Base-by-base conservation (phyloP, 2,113 vertebrate genomes). In the Candoia aspera region DNA sequence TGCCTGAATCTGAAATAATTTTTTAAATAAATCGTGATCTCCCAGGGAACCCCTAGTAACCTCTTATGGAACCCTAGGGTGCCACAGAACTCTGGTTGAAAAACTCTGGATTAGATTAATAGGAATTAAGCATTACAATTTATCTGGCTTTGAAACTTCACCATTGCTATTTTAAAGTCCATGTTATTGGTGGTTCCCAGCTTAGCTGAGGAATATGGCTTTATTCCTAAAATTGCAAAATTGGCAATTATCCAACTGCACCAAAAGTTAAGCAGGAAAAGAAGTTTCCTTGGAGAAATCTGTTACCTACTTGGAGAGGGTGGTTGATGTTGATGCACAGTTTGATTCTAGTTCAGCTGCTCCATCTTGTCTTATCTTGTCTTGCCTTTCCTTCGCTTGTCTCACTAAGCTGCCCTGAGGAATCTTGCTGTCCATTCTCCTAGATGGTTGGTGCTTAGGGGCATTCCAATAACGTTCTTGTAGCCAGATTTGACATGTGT, bases 131-230 rank as follows among this genome's bases (percentile, higher is more conserved):
- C 19, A 85, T 23, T 12, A 12, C 42, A 85, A 10, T 85, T 58
- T 84, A 42, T 57, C 90, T 58, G 37, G 90, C 83, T 90, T 58
- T 84, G 83, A 90, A 59, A 90, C 79, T 57, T 90, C 55, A 46
- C 42, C 83, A 5, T 49, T 90, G 23, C n/a, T 55, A 15, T 62
- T 85, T 90, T 85, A 85, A 53, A 85, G 46, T 29, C 33, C 37
- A 49, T 60, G 37, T 49, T 60, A 60, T 23, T 85, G 26, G 33
- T 49, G 15, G 55, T 90, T 60, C 58, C 57, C 37, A n/a, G 37
- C 23, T 90, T 79, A 79, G 73, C 1, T 79, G 37, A 42, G 42
- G 73, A 79, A 42, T 21, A 42, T 79, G 73, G 55, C 24, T n/a
- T 29, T 49, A n/a, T 26, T 37, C 21, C 55, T 57, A 60, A 49